Evolutionary conservation across 2,888 invertebrate genomes (phyloP), one percentile per base, ranked within the genome.

Genomic region (Acanthopleura granulata): DNA sequence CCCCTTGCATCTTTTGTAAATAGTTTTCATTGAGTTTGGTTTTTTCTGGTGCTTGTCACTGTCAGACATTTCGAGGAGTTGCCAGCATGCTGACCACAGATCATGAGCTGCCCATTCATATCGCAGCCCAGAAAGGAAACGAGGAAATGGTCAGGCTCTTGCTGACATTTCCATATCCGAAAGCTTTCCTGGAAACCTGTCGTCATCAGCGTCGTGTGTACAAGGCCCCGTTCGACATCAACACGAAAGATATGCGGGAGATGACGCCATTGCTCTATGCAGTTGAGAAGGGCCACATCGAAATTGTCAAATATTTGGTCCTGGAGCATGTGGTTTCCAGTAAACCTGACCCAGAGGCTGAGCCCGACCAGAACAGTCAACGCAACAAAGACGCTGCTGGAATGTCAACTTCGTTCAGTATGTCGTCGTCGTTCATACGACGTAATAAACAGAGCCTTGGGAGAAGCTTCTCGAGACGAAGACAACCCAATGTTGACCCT

Each of bases 51-150:
- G 40, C 40, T 9, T 40, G 40, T 57, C 49, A 49, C 50, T 85
- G 89, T 15, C 87, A 94, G 87, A 93, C 94, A 85, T 97, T 96
- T 91, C 97, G 97, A 0, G 94, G 95, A 83, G 93, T 97, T 81
- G 94, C 95, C 0, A 91, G 94, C 93, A 94, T 95, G 91, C 93
- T 95, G 81, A 98, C 97, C 0, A 96, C 97, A 0, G 97, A 97
- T 89, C 94, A 95, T 84, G 96, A 97, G 95, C 91, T 97, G 78
- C 97, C 98, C 0, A 92, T 97, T 29, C 98, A 98, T 92, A 97
- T 97, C 12, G 96, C 97, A 62, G 95, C 95, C 79, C 95, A 97
- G 86, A 96, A 96, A 85, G 97, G 96, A 0, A 96, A 97, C 90
- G 92, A 94, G 40, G 88, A 93, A 16, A 92, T 97, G 50, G 93